Evolutionary conservation across 2,888 invertebrate genomes (phyloP).

Genomic region (Drosophila recens): DNA sequence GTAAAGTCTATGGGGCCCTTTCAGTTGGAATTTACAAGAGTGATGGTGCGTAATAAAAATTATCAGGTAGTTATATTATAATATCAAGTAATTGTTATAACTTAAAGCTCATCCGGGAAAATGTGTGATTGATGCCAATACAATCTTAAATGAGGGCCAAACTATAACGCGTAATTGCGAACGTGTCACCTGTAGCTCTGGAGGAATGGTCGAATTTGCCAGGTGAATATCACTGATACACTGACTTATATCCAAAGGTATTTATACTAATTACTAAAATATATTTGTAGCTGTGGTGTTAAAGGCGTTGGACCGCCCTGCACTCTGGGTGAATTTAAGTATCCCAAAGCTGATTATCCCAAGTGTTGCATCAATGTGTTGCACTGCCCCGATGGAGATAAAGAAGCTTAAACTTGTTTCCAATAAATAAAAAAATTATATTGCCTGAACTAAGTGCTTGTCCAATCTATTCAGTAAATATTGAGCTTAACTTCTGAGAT

Average conservation of each 20-base stretch:
- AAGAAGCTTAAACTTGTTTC: not conserved
- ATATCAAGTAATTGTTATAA: not conserved
- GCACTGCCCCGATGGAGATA: slow-evolving; percentile 20
- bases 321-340: slow-evolving; percentile 27
- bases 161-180: slow-evolving; percentile 1
- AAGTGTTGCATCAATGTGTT: slow-evolving; percentile 29
- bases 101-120: slow-evolving; percentile 54
- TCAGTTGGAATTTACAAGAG: not conserved
- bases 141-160: slow-evolving; percentile 44
- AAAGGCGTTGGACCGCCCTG: slow-evolving; percentile 14
- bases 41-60: slow-evolving; percentile 6
- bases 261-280: not conserved
- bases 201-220: not conserved
- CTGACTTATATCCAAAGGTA: not conserved
- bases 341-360: slow-evolving; percentile 37
- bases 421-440: not conserved
- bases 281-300: not conserved
- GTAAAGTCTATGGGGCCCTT: not conserved
- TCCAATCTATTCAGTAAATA: not conserved
- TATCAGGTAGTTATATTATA: not conserved
- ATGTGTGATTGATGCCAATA: slow-evolving; percentile 43
- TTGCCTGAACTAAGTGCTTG: not conserved
- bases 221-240: not conserved
- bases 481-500: not conserved
- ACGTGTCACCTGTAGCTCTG: not conserved